Percentiles rank a stretch among this genome's conserved stretches.
Conservation (phyloP, 2,113 vertebrate genomes). For the Synodontis membranacea region DNA sequence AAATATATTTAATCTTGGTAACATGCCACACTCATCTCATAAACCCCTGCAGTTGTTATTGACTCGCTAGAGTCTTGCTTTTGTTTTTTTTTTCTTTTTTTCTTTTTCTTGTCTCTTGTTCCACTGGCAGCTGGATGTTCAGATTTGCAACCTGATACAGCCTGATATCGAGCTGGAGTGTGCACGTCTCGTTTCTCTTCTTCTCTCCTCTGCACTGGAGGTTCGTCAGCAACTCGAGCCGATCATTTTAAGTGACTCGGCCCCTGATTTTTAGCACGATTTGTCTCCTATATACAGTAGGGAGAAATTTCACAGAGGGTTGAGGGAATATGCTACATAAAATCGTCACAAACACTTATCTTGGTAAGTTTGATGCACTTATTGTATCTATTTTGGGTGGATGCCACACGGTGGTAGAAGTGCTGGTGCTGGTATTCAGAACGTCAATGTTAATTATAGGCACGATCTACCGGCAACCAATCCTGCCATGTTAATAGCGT, state of each 20-base stretch:
- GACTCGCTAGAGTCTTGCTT: conserved; percentile 48
- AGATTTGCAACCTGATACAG: conserved; percentile 48
- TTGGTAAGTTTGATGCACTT: not conserved
- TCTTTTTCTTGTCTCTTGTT: not conserved
- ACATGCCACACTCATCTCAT: conserved; percentile 37
- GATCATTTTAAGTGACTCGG: conserved; percentile 70
- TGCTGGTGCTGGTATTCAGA: not conserved
- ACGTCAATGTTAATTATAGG: not conserved
- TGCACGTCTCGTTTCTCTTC: conserved; percentile 28
- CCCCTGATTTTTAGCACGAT: conserved; percentile 40
- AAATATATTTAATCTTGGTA: conserved; percentile 47
- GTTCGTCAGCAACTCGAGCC: conserved; percentile 56
- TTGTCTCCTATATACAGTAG: not conserved
- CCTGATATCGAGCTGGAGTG: conserved; percentile 39
- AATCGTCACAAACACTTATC: not conserved
- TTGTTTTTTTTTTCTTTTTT: conserved; percentile 23
- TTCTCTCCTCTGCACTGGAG: conserved; percentile 9
- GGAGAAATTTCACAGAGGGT: not conserved
- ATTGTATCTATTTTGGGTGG: not conserved
- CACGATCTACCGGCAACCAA: not conserved
- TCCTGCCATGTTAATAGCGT: not conserved
- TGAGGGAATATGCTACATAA: not conserved
- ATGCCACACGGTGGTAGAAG: not conserved
- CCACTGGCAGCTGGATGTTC: conserved; percentile 41
- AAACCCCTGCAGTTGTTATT: conserved; percentile 57